Percentiles rank a stretch among this genome's conserved stretches.
Evolutionary conservation across 2,113 vertebrate genomes (phyloP).

Genomic region (Morone chrysops): DNA sequence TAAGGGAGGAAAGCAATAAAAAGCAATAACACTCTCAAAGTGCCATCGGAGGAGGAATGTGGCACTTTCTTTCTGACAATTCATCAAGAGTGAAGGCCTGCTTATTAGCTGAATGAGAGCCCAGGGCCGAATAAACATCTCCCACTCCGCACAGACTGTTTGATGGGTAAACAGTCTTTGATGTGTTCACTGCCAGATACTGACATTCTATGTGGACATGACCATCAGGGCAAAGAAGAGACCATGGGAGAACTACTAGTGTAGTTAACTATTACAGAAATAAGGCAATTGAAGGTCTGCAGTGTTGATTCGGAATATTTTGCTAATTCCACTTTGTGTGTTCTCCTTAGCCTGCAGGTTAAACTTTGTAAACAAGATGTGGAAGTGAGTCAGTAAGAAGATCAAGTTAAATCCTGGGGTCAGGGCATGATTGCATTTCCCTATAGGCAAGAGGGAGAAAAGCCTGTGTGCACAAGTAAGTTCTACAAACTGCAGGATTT

Average conservation of each 20-base stretch:
- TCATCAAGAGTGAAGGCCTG: slow-evolving; percentile 72
- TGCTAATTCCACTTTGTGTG: slow-evolving; percentile 46
- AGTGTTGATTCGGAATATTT: slow-evolving; percentile 27
- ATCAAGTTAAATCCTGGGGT: slow-evolving; percentile 30
- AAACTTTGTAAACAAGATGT: slow-evolving; percentile 34
- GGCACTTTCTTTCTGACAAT: slow-evolving; percentile 72
- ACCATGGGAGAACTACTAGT: slow-evolving; percentile 42
- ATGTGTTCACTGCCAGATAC: slow-evolving; percentile 56
- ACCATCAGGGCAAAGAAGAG: slow-evolving; percentile 53
- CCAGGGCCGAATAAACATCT: slow-evolving; percentile 73
- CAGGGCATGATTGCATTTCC: slow-evolving; percentile 38
- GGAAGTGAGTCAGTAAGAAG: slow-evolving; percentile 30
- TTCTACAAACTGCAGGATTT: slow-evolving; percentile 34
- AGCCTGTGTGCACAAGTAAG: slow-evolving; percentile 22
- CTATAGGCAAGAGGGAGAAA: background rate
- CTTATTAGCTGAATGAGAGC: slow-evolving; percentile 73
- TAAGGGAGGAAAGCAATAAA: slow-evolving; percentile 75
- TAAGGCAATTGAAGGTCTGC: slow-evolving; percentile 63
- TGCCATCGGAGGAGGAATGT: slow-evolving; percentile 71
- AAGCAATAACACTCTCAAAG: slow-evolving; percentile 72
- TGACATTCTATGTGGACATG: slow-evolving; percentile 63
- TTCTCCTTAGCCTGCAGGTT: slow-evolving; percentile 39
- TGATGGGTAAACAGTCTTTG: slow-evolving; percentile 77
- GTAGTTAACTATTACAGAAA: slow-evolving; percentile 69
- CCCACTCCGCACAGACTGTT: slow-evolving; percentile 65